A percentile compares a stretch with the other conserved stretches of the same genome.
Conservation (phyloP, 2,797 vertebrate species). For the Lacerta viridis region DNA sequence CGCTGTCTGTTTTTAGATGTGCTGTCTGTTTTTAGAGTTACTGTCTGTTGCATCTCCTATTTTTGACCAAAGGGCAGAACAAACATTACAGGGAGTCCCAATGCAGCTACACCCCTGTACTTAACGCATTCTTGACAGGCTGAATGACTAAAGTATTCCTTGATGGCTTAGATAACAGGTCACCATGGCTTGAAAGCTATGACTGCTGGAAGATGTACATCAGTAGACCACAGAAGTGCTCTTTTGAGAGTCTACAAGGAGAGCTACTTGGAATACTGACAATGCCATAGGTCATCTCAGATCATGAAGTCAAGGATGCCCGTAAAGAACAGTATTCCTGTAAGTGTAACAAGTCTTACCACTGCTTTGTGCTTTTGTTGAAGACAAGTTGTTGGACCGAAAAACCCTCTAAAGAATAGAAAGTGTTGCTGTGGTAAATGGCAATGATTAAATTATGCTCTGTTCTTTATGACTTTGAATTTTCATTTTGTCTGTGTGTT, state of each 20-base stretch:
- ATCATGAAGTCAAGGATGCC: background rate
- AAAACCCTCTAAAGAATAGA: background rate
- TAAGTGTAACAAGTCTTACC: background rate
- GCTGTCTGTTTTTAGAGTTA: background rate
- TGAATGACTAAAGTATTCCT: background rate
- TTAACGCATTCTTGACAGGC: background rate
- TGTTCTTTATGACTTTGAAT: conserved; percentile 33
- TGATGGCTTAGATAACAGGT: background rate
- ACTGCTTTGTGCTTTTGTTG: background rate
- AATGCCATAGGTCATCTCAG: background rate
- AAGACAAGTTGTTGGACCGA: background rate
- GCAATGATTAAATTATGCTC: conserved; percentile 11
- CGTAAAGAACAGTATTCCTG: background rate
- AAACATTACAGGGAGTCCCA: background rate
- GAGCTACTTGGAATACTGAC: background rate
- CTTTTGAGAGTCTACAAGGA: background rate
- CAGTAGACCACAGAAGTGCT: background rate
- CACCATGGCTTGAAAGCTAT: background rate
- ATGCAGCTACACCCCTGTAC: background rate
- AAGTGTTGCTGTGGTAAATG: conserved; percentile 20
- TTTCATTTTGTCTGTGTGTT: conserved; percentile 27
- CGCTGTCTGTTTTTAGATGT: background rate
- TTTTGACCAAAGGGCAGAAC: background rate
- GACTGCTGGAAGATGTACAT: background rate
- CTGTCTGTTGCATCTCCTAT: background rate